A percentile compares a stretch with the other conserved stretches of the same genome.
Evolutionary conservation across 1,140 invertebrate species (phyloP).

Genomic region (Hetaerina americana): DNA sequence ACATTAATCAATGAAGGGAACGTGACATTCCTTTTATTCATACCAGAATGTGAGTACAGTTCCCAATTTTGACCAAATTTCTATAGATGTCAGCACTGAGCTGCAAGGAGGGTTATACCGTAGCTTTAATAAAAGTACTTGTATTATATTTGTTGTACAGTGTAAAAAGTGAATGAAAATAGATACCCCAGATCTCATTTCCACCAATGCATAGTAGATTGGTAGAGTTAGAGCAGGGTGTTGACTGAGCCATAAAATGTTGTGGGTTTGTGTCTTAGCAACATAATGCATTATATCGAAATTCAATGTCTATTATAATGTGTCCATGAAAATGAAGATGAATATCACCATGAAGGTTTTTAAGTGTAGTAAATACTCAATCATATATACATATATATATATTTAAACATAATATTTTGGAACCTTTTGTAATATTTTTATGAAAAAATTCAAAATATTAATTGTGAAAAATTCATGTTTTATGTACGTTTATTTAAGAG

Average conservation of each 20-base stretch:
- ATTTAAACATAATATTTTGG: not conserved
- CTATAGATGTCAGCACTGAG: not conserved
- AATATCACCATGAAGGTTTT: not conserved
- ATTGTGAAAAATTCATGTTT: not conserved
- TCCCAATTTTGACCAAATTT: not conserved
- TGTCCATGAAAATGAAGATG: not conserved
- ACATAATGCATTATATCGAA: not conserved
- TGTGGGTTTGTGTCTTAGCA: not conserved
- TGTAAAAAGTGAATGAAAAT: not conserved
- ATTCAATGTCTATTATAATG: not conserved
- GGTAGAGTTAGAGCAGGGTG: not conserved
- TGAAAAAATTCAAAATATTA: slow-evolving; percentile 1
- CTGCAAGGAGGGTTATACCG: not conserved
- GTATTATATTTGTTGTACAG: not conserved
- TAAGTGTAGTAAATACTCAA: not conserved
- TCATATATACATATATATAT: slow-evolving; percentile 1
- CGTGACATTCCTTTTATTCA: not conserved
- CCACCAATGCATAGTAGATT: not conserved
- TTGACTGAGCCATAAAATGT: not conserved
- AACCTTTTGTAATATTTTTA: slow-evolving; percentile 1
- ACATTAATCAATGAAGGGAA: not conserved
- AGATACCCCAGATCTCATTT: not conserved
- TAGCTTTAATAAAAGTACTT: not conserved
- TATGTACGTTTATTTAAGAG: not conserved
- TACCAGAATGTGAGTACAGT: not conserved